These are phyloP conservation scores for Choloepus didactylus DNA, from an alignment of 2,797 vertebrate species.

Conservation along the genomic window DNA sequence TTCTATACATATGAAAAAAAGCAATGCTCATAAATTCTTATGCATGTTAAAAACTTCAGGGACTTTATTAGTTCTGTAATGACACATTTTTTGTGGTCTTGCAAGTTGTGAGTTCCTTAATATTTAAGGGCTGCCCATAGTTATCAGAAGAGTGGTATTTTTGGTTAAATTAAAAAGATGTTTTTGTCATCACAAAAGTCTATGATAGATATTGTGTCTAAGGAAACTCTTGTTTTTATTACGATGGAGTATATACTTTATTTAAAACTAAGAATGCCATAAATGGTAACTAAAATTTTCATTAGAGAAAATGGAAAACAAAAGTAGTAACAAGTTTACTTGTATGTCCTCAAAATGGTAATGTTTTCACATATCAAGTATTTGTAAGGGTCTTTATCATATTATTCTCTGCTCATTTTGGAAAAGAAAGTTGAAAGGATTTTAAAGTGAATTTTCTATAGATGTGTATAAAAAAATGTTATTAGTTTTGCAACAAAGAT, in stretches of 20 bases:
- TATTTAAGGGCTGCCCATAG: slow-evolving; percentile 18
- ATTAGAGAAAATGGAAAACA: neutral
- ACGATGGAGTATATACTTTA: neutral
- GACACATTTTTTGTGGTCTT: slow-evolving; percentile 28
- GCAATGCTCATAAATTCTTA: neutral
- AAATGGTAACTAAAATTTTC: neutral
- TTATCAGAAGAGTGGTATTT: neutral
- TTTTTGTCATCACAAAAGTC: neutral
- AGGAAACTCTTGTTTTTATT: slow-evolving; percentile 39
- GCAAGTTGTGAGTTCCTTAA: neutral
- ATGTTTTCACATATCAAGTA: neutral
- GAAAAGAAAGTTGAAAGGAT: neutral
- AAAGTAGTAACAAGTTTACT: neutral
- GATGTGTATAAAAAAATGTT: neutral
- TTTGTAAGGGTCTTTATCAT: neutral
- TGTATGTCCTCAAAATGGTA: neutral
- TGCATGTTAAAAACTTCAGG: neutral
- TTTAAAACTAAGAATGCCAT: neutral
- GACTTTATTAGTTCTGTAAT: neutral
- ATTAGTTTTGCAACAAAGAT: neutral
- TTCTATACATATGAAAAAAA: neutral
- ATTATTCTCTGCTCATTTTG: neutral
- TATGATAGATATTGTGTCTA: neutral
- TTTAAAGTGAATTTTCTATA: neutral
- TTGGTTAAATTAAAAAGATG: slow-evolving; percentile 54